Evolutionary conservation across 2,888 invertebrate species (phyloP), one percentile per base, ranked within the genome.

Genomic region (Icerya purchasi): DNA sequence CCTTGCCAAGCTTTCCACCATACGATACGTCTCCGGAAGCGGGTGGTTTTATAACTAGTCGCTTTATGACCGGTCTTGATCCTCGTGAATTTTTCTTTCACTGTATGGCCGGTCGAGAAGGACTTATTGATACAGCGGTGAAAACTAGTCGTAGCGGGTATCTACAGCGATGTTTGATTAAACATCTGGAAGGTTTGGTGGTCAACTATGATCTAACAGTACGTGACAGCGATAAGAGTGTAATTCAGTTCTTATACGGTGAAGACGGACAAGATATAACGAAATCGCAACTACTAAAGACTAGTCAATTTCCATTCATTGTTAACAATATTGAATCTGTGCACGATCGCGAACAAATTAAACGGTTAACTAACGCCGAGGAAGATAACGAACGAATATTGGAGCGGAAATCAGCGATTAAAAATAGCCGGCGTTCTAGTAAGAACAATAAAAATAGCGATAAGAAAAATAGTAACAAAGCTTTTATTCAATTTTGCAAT

Each of bases 21-120:
- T 92, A 86, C 67, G 93, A 96, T 67, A 79, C 85, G 8, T 80
- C 86, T 0, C 93, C 96, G 0, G 77, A 89, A 68, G 89, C 96
- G 0, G 94, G 98, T 8, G 98, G 98, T 1, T 99, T 93, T 69
- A 89, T 98, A 59, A 89, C 89, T 66, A 91, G 92, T 0, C 80
- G 98, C 10, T 99, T 98, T 70, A 83, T 97, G 81, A 96, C 97
- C 0, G 98, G 98, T n/a, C 91, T 99, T 66, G 82, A 87, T 68
- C 94, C 96, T 0, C 94, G 93, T 72, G 97, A 98, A 69, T 94
- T 94, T 71, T 98, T 94, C 75, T 97, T 96, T 74, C 97, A 99
- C 77, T 97, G 97, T 69, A 99, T 99, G 97, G 98, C 98, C 59
- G 98, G 98, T 59, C 81, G 98, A 72, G 98, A 98, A 79, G 91